phyloP scores from a whole-genome alignment of 64 coral and sea anemone genomes.

The Hydrozoanthus tunicans region DNA sequence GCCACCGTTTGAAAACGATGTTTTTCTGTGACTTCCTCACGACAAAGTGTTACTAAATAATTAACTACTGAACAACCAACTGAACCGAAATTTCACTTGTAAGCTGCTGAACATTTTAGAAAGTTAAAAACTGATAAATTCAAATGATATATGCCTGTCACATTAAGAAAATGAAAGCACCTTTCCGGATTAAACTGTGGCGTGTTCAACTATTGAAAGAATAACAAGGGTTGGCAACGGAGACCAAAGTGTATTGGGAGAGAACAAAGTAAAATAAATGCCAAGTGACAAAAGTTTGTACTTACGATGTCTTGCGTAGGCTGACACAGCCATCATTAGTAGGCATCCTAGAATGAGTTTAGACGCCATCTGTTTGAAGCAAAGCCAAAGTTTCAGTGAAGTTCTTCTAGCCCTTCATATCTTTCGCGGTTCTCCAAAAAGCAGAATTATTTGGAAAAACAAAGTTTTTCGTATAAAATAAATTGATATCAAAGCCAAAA shows the following conservation, averaged over 20 bases:
- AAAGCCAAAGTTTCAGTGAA: not conserved
- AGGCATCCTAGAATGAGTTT: constrained; percentile 88
- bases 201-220: not conserved
- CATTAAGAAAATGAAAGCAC: no score
- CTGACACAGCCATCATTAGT: constrained; percentile 83
- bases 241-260: not conserved
- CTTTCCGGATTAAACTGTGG: not conserved
- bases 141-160: no score
- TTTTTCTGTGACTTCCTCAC: not conserved
- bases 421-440: not conserved
- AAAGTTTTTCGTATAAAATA: not conserved
- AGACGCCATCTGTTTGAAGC: constrained; percentile 76
- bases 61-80: not conserved
- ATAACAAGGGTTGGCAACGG: not conserved
- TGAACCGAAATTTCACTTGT: not conserved
- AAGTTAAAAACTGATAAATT: not conserved
- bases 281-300: constrained; percentile 1
- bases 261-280: not conserved
- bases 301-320: constrained; percentile 94
- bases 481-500: not conserved
- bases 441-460: not conserved
- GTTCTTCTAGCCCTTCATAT: not conserved
- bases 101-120: not conserved
- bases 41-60: not conserved
- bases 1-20: not conserved